Percentiles rank a stretch among this genome's conserved stretches.
Evolutionary conservation across 2,888 invertebrate species (phyloP).

Genomic region (Pharmacophagus antenor): DNA sequence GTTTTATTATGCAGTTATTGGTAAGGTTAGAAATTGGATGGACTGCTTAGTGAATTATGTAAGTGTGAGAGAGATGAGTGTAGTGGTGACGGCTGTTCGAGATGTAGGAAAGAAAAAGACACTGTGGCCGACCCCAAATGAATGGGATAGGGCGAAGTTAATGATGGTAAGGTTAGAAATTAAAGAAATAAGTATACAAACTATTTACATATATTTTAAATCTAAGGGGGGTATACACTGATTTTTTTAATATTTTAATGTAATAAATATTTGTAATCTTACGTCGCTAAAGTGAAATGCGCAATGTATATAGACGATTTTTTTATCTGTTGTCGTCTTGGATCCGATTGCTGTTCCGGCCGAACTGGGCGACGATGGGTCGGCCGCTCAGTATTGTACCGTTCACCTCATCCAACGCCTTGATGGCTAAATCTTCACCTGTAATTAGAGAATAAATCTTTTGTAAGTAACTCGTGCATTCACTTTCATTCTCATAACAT

Average conservation of each 20-base stretch:
- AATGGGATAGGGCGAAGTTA: too few species aligned
- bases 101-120: too few species aligned
- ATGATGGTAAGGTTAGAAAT: conserved; percentile 10
- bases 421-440: conserved; percentile 70
- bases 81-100: too few species aligned
- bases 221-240: conserved; percentile 15
- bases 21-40: too few species aligned
- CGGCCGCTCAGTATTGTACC: conserved; percentile 74
- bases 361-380: conserved; percentile 73
- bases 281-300: conserved; percentile 4
- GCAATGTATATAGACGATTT: not conserved
- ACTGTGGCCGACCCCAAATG: too few species aligned
- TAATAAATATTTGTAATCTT: conserved; percentile 26
- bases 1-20: not conserved
- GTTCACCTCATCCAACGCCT: conserved; percentile 73
- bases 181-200: conserved; percentile 13
- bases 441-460: conserved; percentile 37
- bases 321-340: conserved; percentile 44
- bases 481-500: not conserved
- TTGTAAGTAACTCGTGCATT: conserved; percentile 15
- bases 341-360: conserved; percentile 48
- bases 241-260: conserved; percentile 19
- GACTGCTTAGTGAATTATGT: too few species aligned
- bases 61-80: too few species aligned
- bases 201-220: conserved; percentile 22